Conservation (phyloP, 2,113 vertebrate genomes). For the Tylochromis polylepis region DNA sequence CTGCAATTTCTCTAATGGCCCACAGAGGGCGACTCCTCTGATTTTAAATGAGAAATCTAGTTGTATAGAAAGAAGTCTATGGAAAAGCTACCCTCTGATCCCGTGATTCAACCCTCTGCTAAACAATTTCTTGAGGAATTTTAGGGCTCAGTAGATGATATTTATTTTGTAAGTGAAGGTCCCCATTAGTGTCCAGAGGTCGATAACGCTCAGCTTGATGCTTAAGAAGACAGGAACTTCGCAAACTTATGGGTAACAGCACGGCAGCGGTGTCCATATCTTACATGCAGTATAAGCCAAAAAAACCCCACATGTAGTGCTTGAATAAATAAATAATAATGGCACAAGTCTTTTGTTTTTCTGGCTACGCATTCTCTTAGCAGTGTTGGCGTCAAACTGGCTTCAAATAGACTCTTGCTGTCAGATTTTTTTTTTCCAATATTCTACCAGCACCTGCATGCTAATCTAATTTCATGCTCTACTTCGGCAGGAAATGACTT, state of each 20-base stretch:
- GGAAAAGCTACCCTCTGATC: neutral
- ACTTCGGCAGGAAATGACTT: conserved; percentile 81
- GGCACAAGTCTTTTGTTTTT: neutral
- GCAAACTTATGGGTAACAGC: accelerated
- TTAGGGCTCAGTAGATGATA: neutral
- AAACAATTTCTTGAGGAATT: accelerated
- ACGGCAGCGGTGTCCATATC: neutral
- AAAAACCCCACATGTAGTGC: neutral
- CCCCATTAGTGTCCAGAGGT: neutral
- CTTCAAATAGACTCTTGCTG: neutral
- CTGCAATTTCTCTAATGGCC: neutral
- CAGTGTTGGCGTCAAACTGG: neutral
- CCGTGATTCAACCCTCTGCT: accelerated
- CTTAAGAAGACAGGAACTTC: neutral
- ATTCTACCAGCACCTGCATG: conserved; percentile 39
- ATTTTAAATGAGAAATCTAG: neutral
- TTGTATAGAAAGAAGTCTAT: neutral
- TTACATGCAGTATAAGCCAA: neutral
- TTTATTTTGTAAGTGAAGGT: neutral
- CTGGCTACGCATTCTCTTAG: neutral
- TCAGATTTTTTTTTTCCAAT: conserved; percentile 45
- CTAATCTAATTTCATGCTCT: conserved; percentile 65
- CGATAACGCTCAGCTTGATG: neutral
- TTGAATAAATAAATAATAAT: neutral
- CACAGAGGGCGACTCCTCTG: neutral